Conservation (phyloP, 1,140 invertebrate genomes). For the Zaprionus camerounensis region DNA sequence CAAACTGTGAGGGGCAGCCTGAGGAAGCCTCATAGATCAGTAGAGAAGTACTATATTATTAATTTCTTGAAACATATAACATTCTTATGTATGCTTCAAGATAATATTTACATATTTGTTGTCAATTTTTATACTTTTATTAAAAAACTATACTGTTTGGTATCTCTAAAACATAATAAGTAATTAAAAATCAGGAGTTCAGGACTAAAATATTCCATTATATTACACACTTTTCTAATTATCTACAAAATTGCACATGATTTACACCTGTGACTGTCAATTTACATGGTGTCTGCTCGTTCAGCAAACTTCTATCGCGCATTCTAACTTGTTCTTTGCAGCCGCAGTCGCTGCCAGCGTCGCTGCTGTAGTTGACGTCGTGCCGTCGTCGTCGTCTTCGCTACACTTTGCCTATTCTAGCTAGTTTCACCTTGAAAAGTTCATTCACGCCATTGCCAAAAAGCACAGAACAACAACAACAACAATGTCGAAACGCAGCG, state of each 20-base stretch:
- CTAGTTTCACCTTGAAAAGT: slow-evolving; percentile 84
- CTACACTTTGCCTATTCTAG: slow-evolving; percentile 77
- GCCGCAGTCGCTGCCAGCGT: neutral
- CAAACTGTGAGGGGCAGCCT: neutral
- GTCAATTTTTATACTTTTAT: neutral
- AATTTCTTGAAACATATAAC: neutral
- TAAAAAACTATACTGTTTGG: neutral
- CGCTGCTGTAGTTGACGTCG: slow-evolving; percentile 29
- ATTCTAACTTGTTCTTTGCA: slow-evolving; percentile 20
- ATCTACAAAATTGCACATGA: neutral
- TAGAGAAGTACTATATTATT: no score
- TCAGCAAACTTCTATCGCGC: neutral
- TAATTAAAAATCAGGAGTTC: neutral
- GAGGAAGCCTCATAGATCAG: neutral
- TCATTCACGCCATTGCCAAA: slow-evolving; percentile 75
- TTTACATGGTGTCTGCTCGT: slow-evolving; percentile 15
- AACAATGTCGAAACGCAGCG: slow-evolving; percentile 61
- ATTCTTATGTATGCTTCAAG: neutral
- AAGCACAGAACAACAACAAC: slow-evolving; percentile 8
- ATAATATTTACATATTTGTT: neutral
- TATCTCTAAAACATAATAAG: neutral
- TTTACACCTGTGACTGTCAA: neutral
- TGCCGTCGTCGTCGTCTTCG: slow-evolving; percentile 39
- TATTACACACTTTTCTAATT: neutral
- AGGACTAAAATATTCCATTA: no score